phyloP scores from a whole-genome alignment of 1,140 invertebrate species.

The Hylaeus anthracinus region DNA sequence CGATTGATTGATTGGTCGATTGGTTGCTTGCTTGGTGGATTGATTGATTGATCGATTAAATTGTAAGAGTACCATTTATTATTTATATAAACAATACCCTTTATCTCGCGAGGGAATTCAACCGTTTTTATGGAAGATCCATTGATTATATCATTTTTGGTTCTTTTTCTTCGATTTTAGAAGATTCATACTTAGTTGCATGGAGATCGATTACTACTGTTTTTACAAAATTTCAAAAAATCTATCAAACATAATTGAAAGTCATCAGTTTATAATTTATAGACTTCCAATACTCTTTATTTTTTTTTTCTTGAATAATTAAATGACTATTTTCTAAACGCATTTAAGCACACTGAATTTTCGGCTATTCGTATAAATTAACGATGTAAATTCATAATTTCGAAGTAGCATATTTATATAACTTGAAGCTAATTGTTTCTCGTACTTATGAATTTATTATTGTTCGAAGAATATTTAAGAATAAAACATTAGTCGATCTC shows the following conservation, averaged over 20 bases:
- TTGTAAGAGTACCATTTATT: slow-evolving; percentile 39
- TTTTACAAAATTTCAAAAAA: neutral
- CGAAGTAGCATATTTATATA: no score
- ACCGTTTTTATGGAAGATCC: slow-evolving; percentile 45
- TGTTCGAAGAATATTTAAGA: neutral
- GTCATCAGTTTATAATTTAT: neutral
- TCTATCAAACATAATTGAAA: neutral
- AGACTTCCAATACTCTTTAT: neutral
- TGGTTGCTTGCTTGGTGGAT: slow-evolving; percentile 34
- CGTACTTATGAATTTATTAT: neutral
- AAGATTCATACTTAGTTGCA: neutral
- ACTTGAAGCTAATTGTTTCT: neutral
- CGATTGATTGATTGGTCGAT: slow-evolving; percentile 65
- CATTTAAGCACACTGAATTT: slow-evolving; percentile 5
- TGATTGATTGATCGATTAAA: slow-evolving; percentile 42
- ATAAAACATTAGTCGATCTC: neutral
- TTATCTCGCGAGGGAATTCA: slow-evolving; percentile 20
- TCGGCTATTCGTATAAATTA: neutral
- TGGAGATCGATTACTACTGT: neutral
- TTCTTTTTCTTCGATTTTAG: slow-evolving; percentile 3
- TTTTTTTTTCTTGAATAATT: no score
- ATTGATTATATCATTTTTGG: slow-evolving; percentile 9
- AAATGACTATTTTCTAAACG: neutral
- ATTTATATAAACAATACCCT: slow-evolving; percentile 44
- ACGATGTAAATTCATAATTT: neutral